These are phyloP conservation scores for Callithrix jacchus DNA, from an alignment of 2,113 vertebrate genomes.

Conservation along the genomic window DNA sequence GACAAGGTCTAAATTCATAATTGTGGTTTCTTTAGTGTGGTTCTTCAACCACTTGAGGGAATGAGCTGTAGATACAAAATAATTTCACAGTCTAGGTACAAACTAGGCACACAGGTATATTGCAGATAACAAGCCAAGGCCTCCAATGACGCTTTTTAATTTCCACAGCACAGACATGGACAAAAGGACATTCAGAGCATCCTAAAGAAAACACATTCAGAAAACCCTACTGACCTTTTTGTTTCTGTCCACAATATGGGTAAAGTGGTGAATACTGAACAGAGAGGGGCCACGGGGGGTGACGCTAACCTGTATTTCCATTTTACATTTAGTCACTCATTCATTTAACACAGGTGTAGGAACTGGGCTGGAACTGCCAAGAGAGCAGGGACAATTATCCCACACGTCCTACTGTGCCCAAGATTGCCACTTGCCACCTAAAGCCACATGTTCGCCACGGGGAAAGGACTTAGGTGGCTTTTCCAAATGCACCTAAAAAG, in stretches of 20 bases:
- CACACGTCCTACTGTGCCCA: neutral
- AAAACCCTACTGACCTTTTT: neutral
- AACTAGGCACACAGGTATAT: neutral
- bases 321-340: neutral
- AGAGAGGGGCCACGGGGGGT: neutral
- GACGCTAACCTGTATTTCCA: neutral
- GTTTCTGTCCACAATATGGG: neutral
- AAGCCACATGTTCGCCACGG: rapidly evolving
- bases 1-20: neutral
- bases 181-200: neutral
- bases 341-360: neutral
- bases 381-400: neutral
- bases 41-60: neutral
- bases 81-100: neutral
- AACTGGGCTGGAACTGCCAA: neutral
- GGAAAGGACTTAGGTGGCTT: neutral
- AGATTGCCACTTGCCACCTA: neutral
- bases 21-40: neutral
- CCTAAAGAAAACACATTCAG: neutral
- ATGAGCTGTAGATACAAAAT: neutral
- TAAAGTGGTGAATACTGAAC: neutral
- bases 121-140: neutral
- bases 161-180: neutral
- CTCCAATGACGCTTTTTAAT: neutral
- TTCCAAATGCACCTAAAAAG: neutral